These are phyloP conservation scores for Dendrocopos noguchii DNA, from an alignment of 2,113 vertebrate genomes.

Conservation along the genomic window DNA sequence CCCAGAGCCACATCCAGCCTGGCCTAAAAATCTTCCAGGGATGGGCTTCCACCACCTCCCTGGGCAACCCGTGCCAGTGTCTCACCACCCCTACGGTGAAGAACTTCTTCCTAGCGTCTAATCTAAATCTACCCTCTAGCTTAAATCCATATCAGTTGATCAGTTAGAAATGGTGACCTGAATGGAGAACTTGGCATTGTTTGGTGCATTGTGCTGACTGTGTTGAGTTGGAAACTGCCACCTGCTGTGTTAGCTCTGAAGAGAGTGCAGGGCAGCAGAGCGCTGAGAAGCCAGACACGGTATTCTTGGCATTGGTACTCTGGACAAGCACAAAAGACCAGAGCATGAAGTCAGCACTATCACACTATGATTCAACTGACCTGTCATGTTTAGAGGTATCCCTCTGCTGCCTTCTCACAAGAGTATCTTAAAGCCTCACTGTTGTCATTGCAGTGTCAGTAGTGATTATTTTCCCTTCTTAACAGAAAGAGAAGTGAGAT, in stretches of 20 bases:
- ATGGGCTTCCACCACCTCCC: no score
- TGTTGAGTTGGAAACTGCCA: background rate
- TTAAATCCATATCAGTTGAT: background rate
- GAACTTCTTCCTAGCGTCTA: no score
- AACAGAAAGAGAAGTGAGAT: background rate
- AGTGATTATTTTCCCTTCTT: background rate
- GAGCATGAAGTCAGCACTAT: background rate
- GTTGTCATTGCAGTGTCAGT: background rate
- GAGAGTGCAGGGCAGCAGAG: background rate
- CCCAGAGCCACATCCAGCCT: no score
- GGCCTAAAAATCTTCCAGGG: no score
- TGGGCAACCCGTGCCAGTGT: no score
- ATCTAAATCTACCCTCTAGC: no score
- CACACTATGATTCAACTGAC: background rate
- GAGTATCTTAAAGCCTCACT: background rate
- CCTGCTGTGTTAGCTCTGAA: background rate
- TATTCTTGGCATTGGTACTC: background rate
- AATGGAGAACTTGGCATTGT: fast-evolving
- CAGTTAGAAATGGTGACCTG: background rate
- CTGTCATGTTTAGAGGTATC: background rate
- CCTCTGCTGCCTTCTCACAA: background rate
- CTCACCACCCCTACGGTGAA: no score
- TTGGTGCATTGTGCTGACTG: background rate
- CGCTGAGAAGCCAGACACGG: background rate
- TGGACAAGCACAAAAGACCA: background rate